Evolutionary conservation across 2,113 vertebrate species (phyloP).

Genomic region (Hemiprocne comata): DNA sequence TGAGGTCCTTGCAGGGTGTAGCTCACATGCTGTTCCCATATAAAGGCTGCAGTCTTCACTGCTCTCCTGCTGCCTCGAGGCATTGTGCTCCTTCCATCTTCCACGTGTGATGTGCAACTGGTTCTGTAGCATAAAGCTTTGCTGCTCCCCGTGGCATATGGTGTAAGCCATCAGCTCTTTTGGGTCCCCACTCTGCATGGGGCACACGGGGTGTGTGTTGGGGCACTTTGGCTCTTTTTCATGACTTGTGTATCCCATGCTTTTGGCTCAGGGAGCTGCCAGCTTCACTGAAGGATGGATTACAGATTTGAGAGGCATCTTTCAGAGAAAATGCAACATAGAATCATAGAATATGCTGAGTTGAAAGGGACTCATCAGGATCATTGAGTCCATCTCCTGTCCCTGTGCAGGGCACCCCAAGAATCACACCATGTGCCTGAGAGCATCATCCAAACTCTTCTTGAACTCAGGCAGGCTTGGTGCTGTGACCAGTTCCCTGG

Average conservation of each 20-base stretch:
- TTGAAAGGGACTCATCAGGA: no score
- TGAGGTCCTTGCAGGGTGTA: background rate
- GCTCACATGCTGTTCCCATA: background rate
- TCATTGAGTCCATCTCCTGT: no score
- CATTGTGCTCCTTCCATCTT: background rate
- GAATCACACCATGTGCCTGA: no score
- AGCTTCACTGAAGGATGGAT: background rate
- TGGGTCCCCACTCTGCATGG: accelerated
- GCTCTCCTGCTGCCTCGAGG: background rate
- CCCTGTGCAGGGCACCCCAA: no score
- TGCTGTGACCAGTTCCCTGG: no score
- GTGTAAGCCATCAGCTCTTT: background rate
- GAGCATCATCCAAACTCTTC: no score
- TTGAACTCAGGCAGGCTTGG: no score
- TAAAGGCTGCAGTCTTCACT: background rate
- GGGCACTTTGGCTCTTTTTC: background rate
- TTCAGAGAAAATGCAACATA: background rate
- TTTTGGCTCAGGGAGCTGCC: background rate
- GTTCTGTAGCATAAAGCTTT: background rate
- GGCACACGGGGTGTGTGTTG: background rate
- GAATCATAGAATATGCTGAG: no score
- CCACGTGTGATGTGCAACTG: background rate
- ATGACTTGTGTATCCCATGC: background rate
- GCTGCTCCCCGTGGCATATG: background rate
- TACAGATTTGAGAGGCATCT: background rate